These are phyloP conservation scores for Gisinianus flammeolus DNA, from an alignment of 2,888 invertebrate species.

Conservation along the genomic window DNA sequence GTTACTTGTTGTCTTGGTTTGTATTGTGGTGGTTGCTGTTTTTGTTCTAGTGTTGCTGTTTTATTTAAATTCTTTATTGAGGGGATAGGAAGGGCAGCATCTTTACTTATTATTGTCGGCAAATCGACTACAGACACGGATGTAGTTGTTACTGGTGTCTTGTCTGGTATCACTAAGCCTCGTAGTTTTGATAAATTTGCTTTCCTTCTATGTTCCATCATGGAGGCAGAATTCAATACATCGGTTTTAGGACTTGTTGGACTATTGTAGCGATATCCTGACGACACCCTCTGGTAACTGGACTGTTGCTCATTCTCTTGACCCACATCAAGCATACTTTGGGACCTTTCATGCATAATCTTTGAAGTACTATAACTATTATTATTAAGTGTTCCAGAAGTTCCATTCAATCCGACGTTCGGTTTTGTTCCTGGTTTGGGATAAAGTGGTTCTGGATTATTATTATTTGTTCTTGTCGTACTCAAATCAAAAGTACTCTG, in stretches of 20 bases:
- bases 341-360: slow-evolving; percentile 64
- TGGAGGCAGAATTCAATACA: slow-evolving; percentile 13
- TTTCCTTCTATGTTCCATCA: slow-evolving; percentile 74
- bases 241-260: slow-evolving; percentile 25
- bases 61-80: background rate
- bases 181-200: slow-evolving; percentile 81
- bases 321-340: slow-evolving; percentile 65
- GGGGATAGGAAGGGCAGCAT: slow-evolving; percentile 64
- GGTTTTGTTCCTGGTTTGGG: background rate
- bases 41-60: background rate
- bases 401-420: background rate
- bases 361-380: slow-evolving; percentile 32
- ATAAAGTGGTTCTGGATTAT: background rate
- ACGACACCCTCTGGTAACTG: slow-evolving; percentile 42
- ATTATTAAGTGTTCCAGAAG: background rate
- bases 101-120: slow-evolving; percentile 81
- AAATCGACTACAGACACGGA: slow-evolving; percentile 73
- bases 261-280: slow-evolving; percentile 35
- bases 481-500: slow-evolving; percentile 37
- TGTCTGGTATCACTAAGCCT: slow-evolving; percentile 86
- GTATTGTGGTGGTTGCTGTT: slow-evolving; percentile 4
- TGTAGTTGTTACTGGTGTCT: slow-evolving; percentile 62
- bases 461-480: slow-evolving; percentile 8
- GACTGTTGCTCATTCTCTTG: slow-evolving; percentile 48
- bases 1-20: slow-evolving; percentile 40